These are phyloP conservation scores for Autographa gamma DNA, from an alignment of 2,888 invertebrate genomes.

Conservation along the genomic window DNA sequence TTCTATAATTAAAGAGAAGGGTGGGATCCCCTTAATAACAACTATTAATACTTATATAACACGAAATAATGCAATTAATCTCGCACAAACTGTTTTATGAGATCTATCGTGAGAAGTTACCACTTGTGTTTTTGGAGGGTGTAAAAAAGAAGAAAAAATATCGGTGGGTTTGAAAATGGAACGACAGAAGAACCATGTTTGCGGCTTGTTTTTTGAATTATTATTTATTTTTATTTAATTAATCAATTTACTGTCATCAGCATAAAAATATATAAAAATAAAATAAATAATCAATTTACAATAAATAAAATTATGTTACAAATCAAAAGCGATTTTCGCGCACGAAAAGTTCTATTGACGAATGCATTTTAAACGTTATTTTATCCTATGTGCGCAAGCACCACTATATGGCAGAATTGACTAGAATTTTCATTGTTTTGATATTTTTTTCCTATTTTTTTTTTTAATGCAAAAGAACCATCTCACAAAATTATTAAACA, in stretches of 20 bases:
- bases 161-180: slow-evolving; percentile 34
- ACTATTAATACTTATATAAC: slow-evolving; percentile 84
- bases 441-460: too few species aligned
- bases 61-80: slow-evolving; percentile 88
- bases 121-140: slow-evolving; percentile 75
- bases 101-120: slow-evolving; percentile 80
- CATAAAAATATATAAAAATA: too few species aligned
- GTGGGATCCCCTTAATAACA: slow-evolving; percentile 75
- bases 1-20: slow-evolving; percentile 84
- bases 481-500: too few species aligned
- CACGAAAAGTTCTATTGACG: too few species aligned
- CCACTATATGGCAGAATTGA: too few species aligned
- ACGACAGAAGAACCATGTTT: slow-evolving; percentile 27
- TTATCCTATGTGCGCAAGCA: too few species aligned
- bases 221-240: neutral
- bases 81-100: slow-evolving; percentile 80
- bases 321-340: too few species aligned
- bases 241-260: neutral
- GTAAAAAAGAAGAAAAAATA: slow-evolving; percentile 77
- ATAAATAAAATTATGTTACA: too few species aligned
- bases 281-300: too few species aligned
- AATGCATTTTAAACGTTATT: too few species aligned
- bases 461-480: too few species aligned
- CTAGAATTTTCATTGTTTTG: too few species aligned
- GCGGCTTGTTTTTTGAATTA: neutral